Base-by-base conservation (phyloP, 2,888 invertebrate genomes). In the Taphrorychus bicolor region DNA sequence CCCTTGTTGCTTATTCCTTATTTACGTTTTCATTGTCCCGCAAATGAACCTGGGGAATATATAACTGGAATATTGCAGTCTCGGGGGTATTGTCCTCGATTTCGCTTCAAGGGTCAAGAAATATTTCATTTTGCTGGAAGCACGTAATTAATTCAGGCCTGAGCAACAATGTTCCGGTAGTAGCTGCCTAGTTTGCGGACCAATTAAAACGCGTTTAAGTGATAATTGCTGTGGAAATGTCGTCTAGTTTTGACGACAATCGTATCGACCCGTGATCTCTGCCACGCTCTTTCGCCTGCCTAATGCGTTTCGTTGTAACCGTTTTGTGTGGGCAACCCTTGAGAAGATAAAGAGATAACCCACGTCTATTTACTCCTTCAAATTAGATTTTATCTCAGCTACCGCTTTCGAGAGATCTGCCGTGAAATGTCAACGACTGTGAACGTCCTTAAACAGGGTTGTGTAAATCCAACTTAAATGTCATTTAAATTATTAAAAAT, bases 11-110 rank as follows among this genome's bases (percentile, higher is more conserved):
- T 61, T 54, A 77, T 63, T 78, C 77, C 76, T 78, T 80, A 78
- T 78, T 80, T 78, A 79, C 79, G 79, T 80, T 80, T 78, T 79
- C 79, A 77, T 80, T 81, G 80, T 81, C 79, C 80, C 78, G 75
- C 76, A 81, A 81, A 80, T 80, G 81, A 80, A 77, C 76, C 77
- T 75, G 74, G 79, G 79, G 79, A 80, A 45, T 45, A 45, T 45
- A 11, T 11, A 7, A 32, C 32, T n/a, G n/a, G n/a, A n/a, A n/a
- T n/a, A n/a, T n/a, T n/a, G n/a, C n/a, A n/a, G n/a, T n/a, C n/a
- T n/a, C n/a, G n/a, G n/a, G n/a, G n/a, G n/a, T n/a, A n/a, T n/a
- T n/a, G n/a, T n/a, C n/a, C n/a, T n/a, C n/a, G n/a, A n/a, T n/a
- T n/a, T n/a, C n/a, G n/a, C n/a, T n/a, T n/a, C n/a, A n/a, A n/a